Base-by-base conservation (phyloP, 2,888 invertebrate genomes). In the Agrotis exclamationis region DNA sequence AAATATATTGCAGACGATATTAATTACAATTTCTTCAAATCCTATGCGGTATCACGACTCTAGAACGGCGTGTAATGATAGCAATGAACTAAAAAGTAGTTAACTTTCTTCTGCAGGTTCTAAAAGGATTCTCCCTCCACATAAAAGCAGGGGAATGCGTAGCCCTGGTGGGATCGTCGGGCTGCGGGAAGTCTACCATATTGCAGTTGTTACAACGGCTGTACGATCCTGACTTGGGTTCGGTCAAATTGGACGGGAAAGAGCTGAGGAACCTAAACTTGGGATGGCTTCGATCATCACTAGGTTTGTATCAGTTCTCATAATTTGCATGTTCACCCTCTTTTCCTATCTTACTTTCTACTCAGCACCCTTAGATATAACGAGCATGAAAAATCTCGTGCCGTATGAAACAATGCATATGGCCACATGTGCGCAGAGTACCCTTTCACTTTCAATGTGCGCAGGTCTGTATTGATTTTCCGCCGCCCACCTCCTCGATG, bases 131-230 rank as follows among this genome's bases (percentile, higher is more conserved):
- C 51, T 97, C 96, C 22, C 91, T 98, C 48, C 96, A 96, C 60
- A 96, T 98, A 28, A 96, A 96, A 80, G 93, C 97, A 2, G 98
- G 98, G 0, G 97, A 98, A 91, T 97, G 97, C 45, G 97, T 98
- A 3, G 98, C 98, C 0, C 93, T 98, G 39, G 98, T 98, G 0
- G 98, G 97, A 0, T 97, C 97, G 11, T 97, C 97, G 13, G 98
- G 98, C 0, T 98, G 98, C 89, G 98, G 98, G 3, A 98, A 98
- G 90, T 98, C 98, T 0, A 98, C 98, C 0, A 97, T 97, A 63
- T 92, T 98, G 51, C 98, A 98, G 86, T 93, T 99, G n/a, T 93
- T 98, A 74, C 98, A 98, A 85, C 93, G 98, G 65, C 96, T 98
- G 68, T 98, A 98, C 87, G 98, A 98, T 87, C 97, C 98, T 0